phyloP scores from a whole-genome alignment of 2,113 vertebrate species.

The Bettongia penicillata region DNA sequence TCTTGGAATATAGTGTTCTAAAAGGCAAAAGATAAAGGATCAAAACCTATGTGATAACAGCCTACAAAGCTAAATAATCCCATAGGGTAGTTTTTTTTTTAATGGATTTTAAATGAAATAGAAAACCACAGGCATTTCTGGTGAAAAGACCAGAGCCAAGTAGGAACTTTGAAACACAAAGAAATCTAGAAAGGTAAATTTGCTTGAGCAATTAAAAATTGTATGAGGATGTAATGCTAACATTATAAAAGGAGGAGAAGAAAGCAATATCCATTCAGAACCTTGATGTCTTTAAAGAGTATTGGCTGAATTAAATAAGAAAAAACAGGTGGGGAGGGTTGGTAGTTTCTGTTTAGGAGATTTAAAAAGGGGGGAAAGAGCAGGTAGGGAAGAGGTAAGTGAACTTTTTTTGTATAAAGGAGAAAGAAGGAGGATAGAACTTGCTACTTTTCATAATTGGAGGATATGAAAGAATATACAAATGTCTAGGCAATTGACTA shows the following conservation, averaged over 20 bases:
- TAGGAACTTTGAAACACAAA: background rate
- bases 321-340: background rate
- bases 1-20: background rate
- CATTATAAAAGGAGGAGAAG: background rate
- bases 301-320: background rate
- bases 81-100: too few relatives aligned
- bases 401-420: background rate
- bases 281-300: background rate
- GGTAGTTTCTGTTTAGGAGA: background rate
- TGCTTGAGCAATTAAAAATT: background rate
- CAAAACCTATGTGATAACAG: background rate
- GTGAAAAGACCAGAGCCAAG: too few relatives aligned
- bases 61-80: background rate
- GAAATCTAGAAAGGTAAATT: background rate
- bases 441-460: background rate
- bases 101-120: background rate
- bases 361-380: background rate
- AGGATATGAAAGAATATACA: background rate
- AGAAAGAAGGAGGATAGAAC: background rate
- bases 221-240: background rate
- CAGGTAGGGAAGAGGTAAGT: background rate
- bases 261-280: background rate
- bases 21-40: background rate
- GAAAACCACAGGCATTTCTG: background rate
- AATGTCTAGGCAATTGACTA: background rate